Conservation (phyloP, 1,140 invertebrate species). For the Zaprionus taronus region DNA sequence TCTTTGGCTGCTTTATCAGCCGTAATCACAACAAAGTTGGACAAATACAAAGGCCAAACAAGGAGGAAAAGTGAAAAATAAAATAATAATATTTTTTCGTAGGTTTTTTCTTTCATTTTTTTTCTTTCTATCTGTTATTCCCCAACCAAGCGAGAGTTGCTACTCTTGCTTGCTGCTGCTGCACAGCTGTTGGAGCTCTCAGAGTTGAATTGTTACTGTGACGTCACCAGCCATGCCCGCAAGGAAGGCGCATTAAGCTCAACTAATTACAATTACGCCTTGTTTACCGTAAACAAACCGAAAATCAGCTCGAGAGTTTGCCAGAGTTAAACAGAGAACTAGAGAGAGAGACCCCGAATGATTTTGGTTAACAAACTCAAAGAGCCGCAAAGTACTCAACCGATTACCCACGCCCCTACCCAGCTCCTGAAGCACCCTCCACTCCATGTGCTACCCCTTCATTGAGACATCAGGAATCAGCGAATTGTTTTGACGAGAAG, state of each 20-base stretch:
- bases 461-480: slow-evolving; percentile 75
- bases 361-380: slow-evolving; percentile 17
- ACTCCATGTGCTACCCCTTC: slow-evolving; percentile 12
- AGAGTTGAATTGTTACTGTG: slow-evolving; percentile 35
- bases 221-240: slow-evolving; percentile 43
- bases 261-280: slow-evolving; percentile 67
- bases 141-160: slow-evolving; percentile 52
- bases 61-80: slow-evolving; percentile 17
- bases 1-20: slow-evolving; percentile 68
- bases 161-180: not conserved
- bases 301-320: slow-evolving; percentile 31
- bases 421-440: not conserved
- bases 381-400: slow-evolving; percentile 4
- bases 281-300: slow-evolving; percentile 62
- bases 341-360: slow-evolving; percentile 1
- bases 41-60: slow-evolving; percentile 57
- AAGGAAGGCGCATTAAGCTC: slow-evolving; percentile 38
- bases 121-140: not conserved
- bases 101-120: slow-evolving; percentile 1
- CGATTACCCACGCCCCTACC: slow-evolving; percentile 26
- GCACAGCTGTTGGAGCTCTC: slow-evolving; percentile 63
- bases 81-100: slow-evolving; percentile 35
- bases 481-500: slow-evolving; percentile 67
- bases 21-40: slow-evolving; percentile 75
- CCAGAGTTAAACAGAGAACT: slow-evolving; percentile 20